Evolutionary conservation across 2,113 vertebrate species (phyloP).

Genomic region (Rhynchopsitta pachyrhyncha): DNA sequence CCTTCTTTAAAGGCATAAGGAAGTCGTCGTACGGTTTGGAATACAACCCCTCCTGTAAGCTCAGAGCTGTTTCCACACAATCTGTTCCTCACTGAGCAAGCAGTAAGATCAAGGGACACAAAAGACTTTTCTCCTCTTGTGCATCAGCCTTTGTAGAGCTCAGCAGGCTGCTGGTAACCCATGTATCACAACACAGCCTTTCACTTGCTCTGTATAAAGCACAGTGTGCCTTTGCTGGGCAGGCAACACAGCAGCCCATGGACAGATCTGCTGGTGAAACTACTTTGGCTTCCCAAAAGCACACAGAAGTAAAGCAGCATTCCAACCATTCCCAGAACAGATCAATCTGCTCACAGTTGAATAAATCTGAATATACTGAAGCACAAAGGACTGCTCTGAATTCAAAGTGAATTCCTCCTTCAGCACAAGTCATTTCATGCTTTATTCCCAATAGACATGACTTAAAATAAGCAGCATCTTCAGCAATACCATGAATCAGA

Average conservation of each 20-base stretch:
- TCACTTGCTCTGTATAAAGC: not conserved
- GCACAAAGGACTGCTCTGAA: not conserved
- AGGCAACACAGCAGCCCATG: not conserved
- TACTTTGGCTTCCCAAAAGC: not conserved
- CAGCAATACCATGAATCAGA: not conserved
- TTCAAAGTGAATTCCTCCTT: not conserved
- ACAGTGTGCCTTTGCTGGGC: not conserved
- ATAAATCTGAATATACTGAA: not conserved
- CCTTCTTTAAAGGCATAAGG: not conserved
- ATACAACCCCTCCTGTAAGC: not conserved
- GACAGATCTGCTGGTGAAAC: not conserved
- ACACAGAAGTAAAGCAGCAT: not conserved
- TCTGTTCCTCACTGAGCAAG: not conserved
- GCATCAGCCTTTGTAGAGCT: not conserved
- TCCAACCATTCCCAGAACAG: not conserved
- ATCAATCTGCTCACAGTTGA: not conserved
- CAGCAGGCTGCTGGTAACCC: not conserved
- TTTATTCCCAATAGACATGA: not conserved
- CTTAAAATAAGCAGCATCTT: not conserved
- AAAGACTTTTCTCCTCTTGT: not conserved
- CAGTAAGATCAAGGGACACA: not conserved
- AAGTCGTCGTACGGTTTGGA: not conserved
- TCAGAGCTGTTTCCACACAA: not conserved
- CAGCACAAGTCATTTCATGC: not conserved
- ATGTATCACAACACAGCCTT: not conserved